These are phyloP conservation scores for Cryptoprocta ferox DNA, from an alignment of 2,797 vertebrate genomes.

Conservation along the genomic window DNA sequence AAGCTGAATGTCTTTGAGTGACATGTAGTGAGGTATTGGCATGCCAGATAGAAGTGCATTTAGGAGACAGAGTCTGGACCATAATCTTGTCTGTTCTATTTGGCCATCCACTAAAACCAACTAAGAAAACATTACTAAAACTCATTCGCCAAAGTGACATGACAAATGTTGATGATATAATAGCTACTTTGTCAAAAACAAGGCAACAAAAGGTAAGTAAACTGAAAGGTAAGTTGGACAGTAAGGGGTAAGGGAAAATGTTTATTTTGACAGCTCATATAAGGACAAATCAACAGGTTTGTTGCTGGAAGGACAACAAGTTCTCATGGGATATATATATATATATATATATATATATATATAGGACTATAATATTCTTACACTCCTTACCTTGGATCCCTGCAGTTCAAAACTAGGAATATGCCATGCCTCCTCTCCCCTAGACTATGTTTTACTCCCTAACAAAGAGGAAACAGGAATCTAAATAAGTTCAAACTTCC, in stretches of 20 bases:
- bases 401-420: conserved; percentile 29
- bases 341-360: too few species aligned
- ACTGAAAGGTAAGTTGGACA: conserved; percentile 25
- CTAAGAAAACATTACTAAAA: conserved; percentile 43
- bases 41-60: not conserved
- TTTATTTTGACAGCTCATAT: not conserved
- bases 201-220: not conserved
- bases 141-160: conserved; percentile 28
- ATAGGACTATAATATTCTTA: conserved; percentile 28
- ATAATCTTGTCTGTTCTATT: not conserved
- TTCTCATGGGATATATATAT: conserved; percentile 14
- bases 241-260: not conserved
- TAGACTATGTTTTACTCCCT: not conserved
- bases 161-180: conserved; percentile 46
- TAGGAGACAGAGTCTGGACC: not conserved
- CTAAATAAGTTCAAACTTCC: conserved; percentile 46
- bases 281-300: conserved; percentile 16
- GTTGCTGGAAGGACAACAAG: not conserved
- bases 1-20: conserved; percentile 12
- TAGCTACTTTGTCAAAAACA: conserved; percentile 7
- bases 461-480: conserved; percentile 3
- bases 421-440: not conserved
- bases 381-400: not conserved
- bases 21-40: not conserved
- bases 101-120: conserved; percentile 53